Evolutionary conservation across 1,140 invertebrate species (phyloP), one percentile per base, ranked within the genome.

Genomic region (Metaphire vulgaris): DNA sequence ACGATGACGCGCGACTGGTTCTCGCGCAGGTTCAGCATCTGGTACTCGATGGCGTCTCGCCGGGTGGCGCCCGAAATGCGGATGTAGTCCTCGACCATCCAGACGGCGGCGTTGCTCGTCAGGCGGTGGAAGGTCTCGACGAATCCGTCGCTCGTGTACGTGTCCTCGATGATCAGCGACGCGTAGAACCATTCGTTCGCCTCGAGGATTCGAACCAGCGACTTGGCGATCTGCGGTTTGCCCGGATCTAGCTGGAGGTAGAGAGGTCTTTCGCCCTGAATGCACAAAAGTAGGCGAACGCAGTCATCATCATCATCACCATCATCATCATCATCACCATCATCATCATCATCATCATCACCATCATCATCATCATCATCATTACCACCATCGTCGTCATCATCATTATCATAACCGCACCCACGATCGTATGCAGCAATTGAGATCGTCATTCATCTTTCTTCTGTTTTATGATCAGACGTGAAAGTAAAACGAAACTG

Each of bases 1-100:
- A 92, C 89, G 32, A 92, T 88, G n/a, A 93, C 90, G n/a, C 78
- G 79, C 41, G 74, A 72, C 34, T 77, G 75, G n/a, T 80, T 79
- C 76, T 80, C 79, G 1, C 79, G 79, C 16, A 80, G 74, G 12
- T 78, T 71, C 30, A 73, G 71, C 41, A 81, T 33, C 1, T 68
- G 68, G 68, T 76, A 72, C 31, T 79, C 76, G 66, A 79, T 80
- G 6, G 41, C 21, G 6, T 56, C 41, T 6, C 21, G 41, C 6
- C 6, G 41, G 41, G 41, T 56, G 6, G 6, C 6, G 6, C 41
- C 21, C 41, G 41, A 56, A 21, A 56, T 56, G 41, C 41, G 41
- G 41, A 56, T 56, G 41, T 56, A 56, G 41, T 56, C 41, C 41
- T 56, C 41, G 41, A 56, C 41, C 41, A 6, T 56, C 41, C 41